Conservation (phyloP, 2,888 invertebrate genomes). For the Schrankia costaestrigalis region DNA sequence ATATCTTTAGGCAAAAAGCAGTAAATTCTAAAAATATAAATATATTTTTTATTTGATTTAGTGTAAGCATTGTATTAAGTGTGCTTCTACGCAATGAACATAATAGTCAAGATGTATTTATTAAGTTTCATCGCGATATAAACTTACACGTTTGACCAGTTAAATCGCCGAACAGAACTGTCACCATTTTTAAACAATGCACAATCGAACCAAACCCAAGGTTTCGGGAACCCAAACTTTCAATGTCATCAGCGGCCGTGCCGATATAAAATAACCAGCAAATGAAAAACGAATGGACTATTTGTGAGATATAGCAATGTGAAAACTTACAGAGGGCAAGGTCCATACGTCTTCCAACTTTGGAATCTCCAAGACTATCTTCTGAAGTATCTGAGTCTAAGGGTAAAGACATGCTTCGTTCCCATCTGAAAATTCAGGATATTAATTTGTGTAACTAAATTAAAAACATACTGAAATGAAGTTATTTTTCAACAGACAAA, state of each 20-base stretch:
- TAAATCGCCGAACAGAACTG: constrained; percentile 45
- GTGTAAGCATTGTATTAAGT: too few relatives aligned
- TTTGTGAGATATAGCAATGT: constrained; percentile 36
- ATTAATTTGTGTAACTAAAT: not conserved
- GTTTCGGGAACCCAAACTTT: constrained; percentile 49
- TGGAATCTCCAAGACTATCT: constrained; percentile 68
- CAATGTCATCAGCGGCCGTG: constrained; percentile 67
- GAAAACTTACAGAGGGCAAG: constrained; percentile 90
- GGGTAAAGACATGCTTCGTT: constrained; percentile 86
- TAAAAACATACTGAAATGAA: too few relatives aligned
- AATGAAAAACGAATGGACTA: constrained; percentile 73
- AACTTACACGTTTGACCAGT: constrained; percentile 51
- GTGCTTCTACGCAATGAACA: too few relatives aligned
- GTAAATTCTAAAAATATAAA: too few relatives aligned
- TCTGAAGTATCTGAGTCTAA: constrained; percentile 74
- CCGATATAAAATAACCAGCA: constrained; percentile 77
- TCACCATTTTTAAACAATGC: constrained; percentile 29
- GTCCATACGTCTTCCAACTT: constrained; percentile 87
- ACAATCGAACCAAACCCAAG: constrained; percentile 30
- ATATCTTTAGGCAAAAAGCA: too few relatives aligned
- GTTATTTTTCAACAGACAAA: too few relatives aligned
- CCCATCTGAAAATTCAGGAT: constrained; percentile 74
- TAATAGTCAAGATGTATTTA: too few relatives aligned
- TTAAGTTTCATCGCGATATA: constrained; percentile 2
- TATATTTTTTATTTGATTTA: too few relatives aligned